Evolutionary conservation across 2,888 invertebrate genomes (phyloP).

Genomic region (Scaptomyza cyrtandrae): DNA sequence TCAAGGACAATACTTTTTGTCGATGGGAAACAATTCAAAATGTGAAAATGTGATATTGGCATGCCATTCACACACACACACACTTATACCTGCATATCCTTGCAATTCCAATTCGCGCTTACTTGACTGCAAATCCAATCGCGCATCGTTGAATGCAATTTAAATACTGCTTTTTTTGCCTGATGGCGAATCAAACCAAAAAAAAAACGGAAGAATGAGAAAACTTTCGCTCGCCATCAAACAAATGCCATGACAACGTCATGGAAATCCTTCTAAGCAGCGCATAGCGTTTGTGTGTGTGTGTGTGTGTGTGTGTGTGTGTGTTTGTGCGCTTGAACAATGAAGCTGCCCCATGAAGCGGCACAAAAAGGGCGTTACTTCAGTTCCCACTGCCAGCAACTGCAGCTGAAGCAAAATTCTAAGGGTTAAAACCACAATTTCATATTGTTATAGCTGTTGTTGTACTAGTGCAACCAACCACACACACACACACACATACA

Average conservation of each 20-base stretch:
- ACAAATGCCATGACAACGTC: conserved; percentile 61
- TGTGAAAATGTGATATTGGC: conserved; percentile 62
- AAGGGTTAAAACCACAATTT: conserved; percentile 30
- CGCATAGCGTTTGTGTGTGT: not conserved
- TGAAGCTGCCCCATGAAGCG: conserved; percentile 6
- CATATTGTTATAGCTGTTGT: conserved; percentile 7
- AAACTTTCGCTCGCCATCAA: conserved; percentile 33
- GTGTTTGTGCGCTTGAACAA: conserved; percentile 2
- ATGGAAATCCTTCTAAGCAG: conserved; percentile 26
- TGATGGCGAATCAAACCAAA: conserved; percentile 29
- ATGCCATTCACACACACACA: conserved; percentile 32
- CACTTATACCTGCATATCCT: conserved; percentile 1
- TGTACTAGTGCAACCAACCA: not conserved
- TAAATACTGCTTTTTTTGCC: conserved; percentile 37
- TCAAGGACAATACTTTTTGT: conserved; percentile 58
- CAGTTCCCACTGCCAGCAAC: conserved; percentile 37
- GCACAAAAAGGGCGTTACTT: conserved; percentile 18
- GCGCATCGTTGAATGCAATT: conserved; percentile 54
- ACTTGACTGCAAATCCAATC: conserved; percentile 54
- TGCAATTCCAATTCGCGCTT: conserved; percentile 14
- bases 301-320: not conserved
- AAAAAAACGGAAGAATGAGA: conserved; percentile 2
- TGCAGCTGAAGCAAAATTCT: conserved; percentile 25
- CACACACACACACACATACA: conserved; percentile 7
- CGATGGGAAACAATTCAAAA: conserved; percentile 69